A percentile compares a stretch with the other conserved stretches of the same genome.
Evolutionary conservation across 2,888 invertebrate species (phyloP).

Genomic region (Spisula subtruncata): DNA sequence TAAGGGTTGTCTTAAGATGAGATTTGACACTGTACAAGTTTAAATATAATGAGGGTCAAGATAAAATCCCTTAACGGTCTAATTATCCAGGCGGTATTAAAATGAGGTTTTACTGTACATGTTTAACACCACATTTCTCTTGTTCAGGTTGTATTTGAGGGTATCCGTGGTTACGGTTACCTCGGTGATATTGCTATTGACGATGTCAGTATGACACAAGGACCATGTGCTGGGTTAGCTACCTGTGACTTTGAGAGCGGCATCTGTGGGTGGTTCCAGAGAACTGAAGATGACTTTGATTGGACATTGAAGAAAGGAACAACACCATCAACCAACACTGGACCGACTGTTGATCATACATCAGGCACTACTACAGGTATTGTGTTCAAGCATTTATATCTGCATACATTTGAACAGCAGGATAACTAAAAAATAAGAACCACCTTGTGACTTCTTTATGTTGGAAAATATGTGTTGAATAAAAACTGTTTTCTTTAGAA

Average conservation of each 20-base stretch:
- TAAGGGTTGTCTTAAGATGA: no score
- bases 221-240: constrained; percentile 78
- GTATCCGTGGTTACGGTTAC: constrained; percentile 78
- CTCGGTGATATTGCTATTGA: constrained; percentile 85
- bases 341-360: constrained; percentile 83
- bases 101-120: not conserved
- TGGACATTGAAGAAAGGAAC: constrained; percentile 79
- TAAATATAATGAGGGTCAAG: no score
- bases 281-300: constrained; percentile 80
- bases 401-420: no score
- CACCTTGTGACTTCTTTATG: no score
- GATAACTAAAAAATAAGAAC: no score
- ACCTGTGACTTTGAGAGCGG: constrained; percentile 83
- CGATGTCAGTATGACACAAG: constrained; percentile 79
- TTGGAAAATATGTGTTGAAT: no score
- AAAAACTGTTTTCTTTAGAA: no score
- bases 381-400: not conserved
- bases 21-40: no score
- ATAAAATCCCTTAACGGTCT: no score
- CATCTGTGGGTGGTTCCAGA: constrained; percentile 82
- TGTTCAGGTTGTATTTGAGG: constrained; percentile 80
- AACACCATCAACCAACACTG: constrained; percentile 76
- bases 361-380: constrained; percentile 76
- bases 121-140: no score
- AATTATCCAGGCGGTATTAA: no score